A percentile compares a stretch with the other conserved stretches of the same genome.
Conservation (phyloP, 2,888 invertebrate genomes). For the Apotomis betuletana region DNA sequence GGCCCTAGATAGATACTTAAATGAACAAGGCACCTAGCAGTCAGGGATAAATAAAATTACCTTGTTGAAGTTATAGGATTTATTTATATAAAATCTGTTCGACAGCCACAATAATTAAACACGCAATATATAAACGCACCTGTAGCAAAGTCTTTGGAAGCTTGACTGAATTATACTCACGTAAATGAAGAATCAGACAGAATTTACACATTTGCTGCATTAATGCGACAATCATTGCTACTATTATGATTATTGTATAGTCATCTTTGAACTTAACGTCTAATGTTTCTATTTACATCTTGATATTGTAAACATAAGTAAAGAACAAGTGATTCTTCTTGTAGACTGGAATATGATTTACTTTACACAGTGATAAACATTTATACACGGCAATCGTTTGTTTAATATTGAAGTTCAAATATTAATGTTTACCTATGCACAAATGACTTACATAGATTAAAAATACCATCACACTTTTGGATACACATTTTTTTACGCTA, state of each 20-base stretch:
- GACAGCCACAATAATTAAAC: conserved; percentile 23
- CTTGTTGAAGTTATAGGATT: conserved; percentile 11
- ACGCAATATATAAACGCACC: conserved; percentile 5
- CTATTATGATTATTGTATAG: neutral
- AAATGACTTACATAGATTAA: conserved; percentile 19
- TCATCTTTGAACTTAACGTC: neutral
- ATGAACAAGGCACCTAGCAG: no score
- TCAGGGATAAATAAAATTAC: neutral
- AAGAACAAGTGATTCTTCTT: neutral
- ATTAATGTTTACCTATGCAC: neutral
- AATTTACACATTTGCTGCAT: neutral
- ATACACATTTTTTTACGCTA: conserved; percentile 20
- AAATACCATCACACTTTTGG: conserved; percentile 21
- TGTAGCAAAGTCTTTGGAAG: conserved; percentile 21
- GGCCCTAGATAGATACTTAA: no score
- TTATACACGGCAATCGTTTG: neutral
- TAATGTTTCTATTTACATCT: neutral
- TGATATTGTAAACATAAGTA: neutral
- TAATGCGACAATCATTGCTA: neutral
- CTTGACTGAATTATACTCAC: conserved; percentile 9
- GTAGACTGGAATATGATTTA: no score
- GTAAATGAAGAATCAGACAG: conserved; percentile 2
- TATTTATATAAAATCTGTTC: conserved; percentile 33
- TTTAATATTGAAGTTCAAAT: neutral
- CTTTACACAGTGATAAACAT: no score